Conservation (phyloP, 2,113 vertebrate genomes). For the Platysternon megacephalum region DNA sequence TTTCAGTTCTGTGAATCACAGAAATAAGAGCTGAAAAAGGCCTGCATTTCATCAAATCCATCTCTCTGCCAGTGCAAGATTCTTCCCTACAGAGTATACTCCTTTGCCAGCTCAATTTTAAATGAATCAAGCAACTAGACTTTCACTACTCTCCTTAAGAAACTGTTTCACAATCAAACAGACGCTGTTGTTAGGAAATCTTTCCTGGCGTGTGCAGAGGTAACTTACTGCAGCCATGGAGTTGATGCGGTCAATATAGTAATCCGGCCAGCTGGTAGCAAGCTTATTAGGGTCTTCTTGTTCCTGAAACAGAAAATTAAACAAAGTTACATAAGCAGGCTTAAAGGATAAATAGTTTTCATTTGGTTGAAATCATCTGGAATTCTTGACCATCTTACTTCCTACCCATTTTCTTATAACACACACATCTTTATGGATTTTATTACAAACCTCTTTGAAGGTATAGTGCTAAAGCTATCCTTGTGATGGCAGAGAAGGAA, state of each 20-base stretch:
- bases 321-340: background rate
- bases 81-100: background rate
- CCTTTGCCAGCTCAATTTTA: background rate
- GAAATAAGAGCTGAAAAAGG: background rate
- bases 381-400: background rate
- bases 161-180: background rate
- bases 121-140: background rate
- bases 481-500: background rate
- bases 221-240: constrained; percentile 97
- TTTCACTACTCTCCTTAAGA: background rate
- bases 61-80: background rate
- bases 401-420: background rate
- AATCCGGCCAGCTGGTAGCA: constrained; percentile 98
- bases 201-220: background rate
- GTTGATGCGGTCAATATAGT: constrained; percentile 98
- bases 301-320: constrained; percentile 83
- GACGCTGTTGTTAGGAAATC: background rate
- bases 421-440: background rate
- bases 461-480: background rate
- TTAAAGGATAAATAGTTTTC: background rate
- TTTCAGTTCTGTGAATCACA: background rate
- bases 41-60: background rate
- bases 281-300: constrained; percentile 98
- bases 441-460: constrained; percentile 32
- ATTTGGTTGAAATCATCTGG: background rate